A percentile compares a stretch with the other conserved stretches of the same genome.
phyloP scores from a whole-genome alignment of 2,113 vertebrate genomes.

The Cepphus grylle region DNA sequence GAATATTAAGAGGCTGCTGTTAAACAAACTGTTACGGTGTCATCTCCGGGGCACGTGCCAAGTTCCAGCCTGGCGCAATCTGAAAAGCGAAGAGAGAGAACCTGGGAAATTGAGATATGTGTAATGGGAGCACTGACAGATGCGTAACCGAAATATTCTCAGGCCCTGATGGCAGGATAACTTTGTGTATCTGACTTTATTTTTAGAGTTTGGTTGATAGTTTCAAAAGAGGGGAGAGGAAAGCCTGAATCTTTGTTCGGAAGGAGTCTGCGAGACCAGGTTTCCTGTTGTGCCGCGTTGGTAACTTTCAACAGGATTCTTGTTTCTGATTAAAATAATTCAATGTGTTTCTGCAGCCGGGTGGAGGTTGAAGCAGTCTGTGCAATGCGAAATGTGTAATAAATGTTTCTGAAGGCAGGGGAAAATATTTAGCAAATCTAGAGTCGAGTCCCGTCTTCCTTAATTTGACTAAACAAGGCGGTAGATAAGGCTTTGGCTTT shows the following conservation, averaged over 20 bases:
- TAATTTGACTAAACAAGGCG: constrained; percentile 13
- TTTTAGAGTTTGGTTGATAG: constrained; percentile 37
- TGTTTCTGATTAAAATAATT: constrained; percentile 12
- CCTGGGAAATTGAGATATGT: neutral
- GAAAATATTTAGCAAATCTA: constrained; percentile 54
- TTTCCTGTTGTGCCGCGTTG: neutral
- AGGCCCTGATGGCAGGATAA: constrained; percentile 26
- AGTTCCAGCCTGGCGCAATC: constrained; percentile 22
- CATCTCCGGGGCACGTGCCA: neutral
- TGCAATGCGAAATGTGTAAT: neutral
- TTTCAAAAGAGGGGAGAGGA: neutral
- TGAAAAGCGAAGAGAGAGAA: constrained; percentile 30
- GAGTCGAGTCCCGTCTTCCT: constrained; percentile 27
- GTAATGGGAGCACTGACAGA: constrained; percentile 10
- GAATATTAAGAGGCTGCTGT: neutral
- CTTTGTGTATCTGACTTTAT: constrained; percentile 9
- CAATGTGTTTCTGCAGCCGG: neutral
- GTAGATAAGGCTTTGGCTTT: constrained; percentile 25
- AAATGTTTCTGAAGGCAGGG: constrained; percentile 47
- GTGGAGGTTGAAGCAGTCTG: constrained; percentile 28
- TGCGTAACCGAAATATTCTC: constrained; percentile 5
- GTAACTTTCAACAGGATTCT: constrained; percentile 17
- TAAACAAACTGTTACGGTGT: neutral
- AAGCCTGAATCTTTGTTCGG: constrained; percentile 17
- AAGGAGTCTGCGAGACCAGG: neutral